Conservation (phyloP, 2,888 invertebrate genomes). For the Drosophila mayaguana region DNA sequence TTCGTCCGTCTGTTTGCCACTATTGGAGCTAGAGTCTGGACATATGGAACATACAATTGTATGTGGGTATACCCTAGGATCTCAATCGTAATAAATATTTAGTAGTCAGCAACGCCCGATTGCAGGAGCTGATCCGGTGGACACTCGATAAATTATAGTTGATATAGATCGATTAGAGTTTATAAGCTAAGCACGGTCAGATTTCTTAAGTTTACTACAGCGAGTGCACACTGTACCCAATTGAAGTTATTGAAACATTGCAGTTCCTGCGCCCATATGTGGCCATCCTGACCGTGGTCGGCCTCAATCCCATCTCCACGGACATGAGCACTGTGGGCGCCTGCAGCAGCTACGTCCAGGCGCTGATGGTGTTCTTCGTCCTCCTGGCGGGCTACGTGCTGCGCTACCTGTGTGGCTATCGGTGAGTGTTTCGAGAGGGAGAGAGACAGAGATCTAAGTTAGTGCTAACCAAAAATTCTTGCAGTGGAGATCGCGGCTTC, state of each 20-base stretch:
- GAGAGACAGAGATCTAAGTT: not conserved
- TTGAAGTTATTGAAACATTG: not conserved
- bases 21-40: no score
- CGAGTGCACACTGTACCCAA: not conserved
- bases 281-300: conserved; percentile 90
- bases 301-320: conserved; percentile 89
- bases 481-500: conserved; percentile 82
- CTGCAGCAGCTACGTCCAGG: conserved; percentile 89
- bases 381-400: conserved; percentile 90
- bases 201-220: not conserved
- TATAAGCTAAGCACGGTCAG: not conserved
- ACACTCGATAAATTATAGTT: no score
- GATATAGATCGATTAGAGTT: no score
- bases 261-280: conserved; percentile 92
- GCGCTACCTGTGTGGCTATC: conserved; percentile 92
- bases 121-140: no score
- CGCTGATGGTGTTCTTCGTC: conserved; percentile 88
- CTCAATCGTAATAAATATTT: no score
- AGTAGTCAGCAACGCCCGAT: no score
- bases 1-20: no score
- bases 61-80: no score
- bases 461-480: not conserved
- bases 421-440: conserved; percentile 85
- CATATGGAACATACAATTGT: no score
- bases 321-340: conserved; percentile 88